These are phyloP conservation scores for Drosophila watanabei DNA, from an alignment of 1,140 invertebrate species.

Conservation along the genomic window DNA sequence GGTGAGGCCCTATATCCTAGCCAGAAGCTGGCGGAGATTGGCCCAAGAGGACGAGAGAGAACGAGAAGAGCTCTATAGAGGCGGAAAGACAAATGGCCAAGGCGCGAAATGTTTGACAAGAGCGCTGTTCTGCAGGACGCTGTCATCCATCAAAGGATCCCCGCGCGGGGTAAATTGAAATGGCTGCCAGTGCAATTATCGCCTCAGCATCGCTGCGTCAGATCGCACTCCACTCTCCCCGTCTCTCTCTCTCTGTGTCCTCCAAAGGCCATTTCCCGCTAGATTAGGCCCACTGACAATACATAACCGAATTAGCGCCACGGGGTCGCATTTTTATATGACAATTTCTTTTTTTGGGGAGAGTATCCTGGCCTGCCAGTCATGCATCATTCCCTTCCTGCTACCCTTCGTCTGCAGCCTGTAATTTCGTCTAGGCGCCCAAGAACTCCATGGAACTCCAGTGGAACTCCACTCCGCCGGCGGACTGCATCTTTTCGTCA, in stretches of 20 bases:
- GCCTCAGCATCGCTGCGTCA: conserved; percentile 42
- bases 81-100: conserved; percentile 75
- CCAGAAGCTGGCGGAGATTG: conserved; percentile 14
- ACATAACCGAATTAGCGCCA: conserved; percentile 79
- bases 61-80: not conserved
- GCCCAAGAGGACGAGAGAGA: not conserved
- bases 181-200: conserved; percentile 79
- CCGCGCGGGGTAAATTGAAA: conserved; percentile 69
- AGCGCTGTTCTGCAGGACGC: conserved; percentile 36
- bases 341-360: conserved; percentile 21
- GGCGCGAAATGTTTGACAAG: conserved; percentile 77
- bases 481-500: conserved; percentile 82
- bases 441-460: conserved; percentile 23
- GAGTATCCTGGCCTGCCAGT: conserved; percentile 31
- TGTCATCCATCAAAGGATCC: conserved; percentile 69
- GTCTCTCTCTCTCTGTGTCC: not conserved
- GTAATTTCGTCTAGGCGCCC: conserved; percentile 52
- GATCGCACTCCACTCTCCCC: not conserved
- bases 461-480: conserved; percentile 21
- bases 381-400: conserved; percentile 63
- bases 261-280: conserved; percentile 54
- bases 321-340: conserved; percentile 58
- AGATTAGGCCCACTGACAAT: conserved; percentile 74
- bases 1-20: not conserved
- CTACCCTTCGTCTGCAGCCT: conserved; percentile 46